Evolutionary conservation across 2,113 vertebrate genomes (phyloP).

Genomic region (Neogobius melanostomus): DNA sequence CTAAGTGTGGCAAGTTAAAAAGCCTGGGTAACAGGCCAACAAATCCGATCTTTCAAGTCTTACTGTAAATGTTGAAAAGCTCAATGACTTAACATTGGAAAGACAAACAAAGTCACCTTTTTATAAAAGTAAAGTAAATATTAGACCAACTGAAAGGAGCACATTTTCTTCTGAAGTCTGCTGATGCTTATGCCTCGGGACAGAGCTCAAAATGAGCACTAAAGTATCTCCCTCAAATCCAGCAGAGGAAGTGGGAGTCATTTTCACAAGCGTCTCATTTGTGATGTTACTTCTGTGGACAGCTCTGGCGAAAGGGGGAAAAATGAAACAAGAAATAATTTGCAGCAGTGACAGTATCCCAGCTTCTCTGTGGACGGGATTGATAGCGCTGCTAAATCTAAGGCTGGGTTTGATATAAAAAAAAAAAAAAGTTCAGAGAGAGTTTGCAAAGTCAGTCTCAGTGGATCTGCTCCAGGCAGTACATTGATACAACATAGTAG

Average conservation of each 20-base stretch:
- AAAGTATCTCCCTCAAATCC: conserved; percentile 10
- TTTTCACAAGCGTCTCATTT: conserved; percentile 38
- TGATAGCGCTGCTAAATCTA: conserved; percentile 55
- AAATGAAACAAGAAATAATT: conserved; percentile 45
- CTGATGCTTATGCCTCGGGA: conserved; percentile 17
- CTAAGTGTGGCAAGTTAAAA: too few relatives aligned
- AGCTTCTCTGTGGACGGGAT: conserved; percentile 32
- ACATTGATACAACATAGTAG: conserved; percentile 53
- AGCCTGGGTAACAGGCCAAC: too few relatives aligned
- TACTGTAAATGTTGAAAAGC: too few relatives aligned
- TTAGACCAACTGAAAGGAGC: conserved; percentile 6
- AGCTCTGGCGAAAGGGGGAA: conserved; percentile 26
- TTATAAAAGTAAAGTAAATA: too few relatives aligned
- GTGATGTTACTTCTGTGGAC: conserved; percentile 47
- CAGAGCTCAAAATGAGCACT: conserved; percentile 22
- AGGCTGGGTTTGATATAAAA: conserved; percentile 46
- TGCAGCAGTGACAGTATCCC: conserved; percentile 34
- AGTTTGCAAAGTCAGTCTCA: conserved; percentile 52
- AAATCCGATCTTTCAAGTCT: too few relatives aligned
- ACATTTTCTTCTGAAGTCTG: conserved; percentile 29
- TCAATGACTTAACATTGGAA: too few relatives aligned
- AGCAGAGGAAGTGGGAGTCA: not conserved
- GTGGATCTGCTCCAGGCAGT: conserved; percentile 45
- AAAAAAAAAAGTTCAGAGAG: conserved; percentile 40
- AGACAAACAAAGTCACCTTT: too few relatives aligned